Base-by-base conservation (phyloP, 1,140 invertebrate species). In the Cardiocondyla obscurior region DNA sequence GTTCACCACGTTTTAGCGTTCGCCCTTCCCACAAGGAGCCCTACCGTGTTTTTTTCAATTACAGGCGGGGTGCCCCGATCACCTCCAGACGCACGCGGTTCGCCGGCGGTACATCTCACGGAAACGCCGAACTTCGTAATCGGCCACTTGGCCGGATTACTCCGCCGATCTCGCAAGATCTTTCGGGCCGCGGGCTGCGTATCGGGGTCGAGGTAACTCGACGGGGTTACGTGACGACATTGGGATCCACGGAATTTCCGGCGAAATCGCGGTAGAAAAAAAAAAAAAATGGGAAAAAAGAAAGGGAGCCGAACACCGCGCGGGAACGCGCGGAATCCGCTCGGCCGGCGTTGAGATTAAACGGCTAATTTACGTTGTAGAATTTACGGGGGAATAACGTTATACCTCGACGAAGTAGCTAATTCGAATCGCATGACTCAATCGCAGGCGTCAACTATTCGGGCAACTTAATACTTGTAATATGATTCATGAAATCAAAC, bases 201-300 rank as follows among this genome's bases (percentile, higher is more conserved):
- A 51, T 76, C 62, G 39, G 30, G 53, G 62, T 57, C 39, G 49
- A 84, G 76, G 30, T 62, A 62, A 55, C 58, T 49, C 44, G 28
- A 16, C 4, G 55, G 49, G 44, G 19, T 42, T 28, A 69, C 22
- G 22, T 65, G 85, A 64, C n/a, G 83, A 49, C 36, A 62, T 25
- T 85, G 33, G 53, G 51, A 86, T 89, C 44, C 58, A 12, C 72
- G 85, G 83, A 88, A 90, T 90, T 85, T 90, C 87, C 87, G 85
- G 84, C 44, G 19, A 28, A 62, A 81, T 73, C 46, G 36, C 8
- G 28, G 39, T 42, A 58, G 22, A 42, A 46, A 28, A 36, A 53
- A n/a, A n/a, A n/a, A n/a, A n/a, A n/a, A n/a, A n/a, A n/a, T n/a
- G n/a, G n/a, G n/a, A n/a, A n/a, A n/a, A n/a, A n/a, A n/a, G n/a